Base-by-base conservation (phyloP, 2,888 invertebrate species). In the Chloroclysta siterata region DNA sequence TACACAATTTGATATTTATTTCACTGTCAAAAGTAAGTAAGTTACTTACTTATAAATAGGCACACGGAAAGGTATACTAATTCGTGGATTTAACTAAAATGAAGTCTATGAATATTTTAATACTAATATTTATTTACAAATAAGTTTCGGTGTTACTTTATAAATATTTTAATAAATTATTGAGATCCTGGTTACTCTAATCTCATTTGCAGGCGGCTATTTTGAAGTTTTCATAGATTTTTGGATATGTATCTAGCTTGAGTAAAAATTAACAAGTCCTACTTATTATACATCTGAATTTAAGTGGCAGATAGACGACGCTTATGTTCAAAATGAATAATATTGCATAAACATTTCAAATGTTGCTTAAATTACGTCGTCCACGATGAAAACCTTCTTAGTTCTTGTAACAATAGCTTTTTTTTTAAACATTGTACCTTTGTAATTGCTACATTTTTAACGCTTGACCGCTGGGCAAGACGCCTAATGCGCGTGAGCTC, bases 171-270 rank as follows among this genome's bases (percentile, higher is more conserved):
- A 78, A 83, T 87, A 85, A 84, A 86, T 84, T 87, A 85, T 81
- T 90, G 92, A 91, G 92, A 92, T 92, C 91, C 83, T 79, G 86
- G 81, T 90, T 89, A 80, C 85, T 70, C 83, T 92, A 92, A 92
- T 91, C 91, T 92, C 92, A 87, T 87, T 79, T 81, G 70, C 69
- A 80, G 78, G 82, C 77, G 76, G 79, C 63, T 75, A 69, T 73
- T 74, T 75, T 67, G 69, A 71, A 71, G 72, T 53, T 63, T 44
- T 64, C 14, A 51, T 60, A 17, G 41, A 42, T 63, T 44, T 59
- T 59, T 56, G 33, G 58, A 62, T 61, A 58, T 65, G 57, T 66
- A 52, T 46, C n/a, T 22, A 29, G 0, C 3, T 39, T 2, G 3
- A 11, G 8, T 8, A 11, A 39, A 39, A 11, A 33, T 33, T 8